Evolutionary conservation across 2,113 vertebrate species (phyloP).

Genomic region (Kobus ellipsiprymnus): DNA sequence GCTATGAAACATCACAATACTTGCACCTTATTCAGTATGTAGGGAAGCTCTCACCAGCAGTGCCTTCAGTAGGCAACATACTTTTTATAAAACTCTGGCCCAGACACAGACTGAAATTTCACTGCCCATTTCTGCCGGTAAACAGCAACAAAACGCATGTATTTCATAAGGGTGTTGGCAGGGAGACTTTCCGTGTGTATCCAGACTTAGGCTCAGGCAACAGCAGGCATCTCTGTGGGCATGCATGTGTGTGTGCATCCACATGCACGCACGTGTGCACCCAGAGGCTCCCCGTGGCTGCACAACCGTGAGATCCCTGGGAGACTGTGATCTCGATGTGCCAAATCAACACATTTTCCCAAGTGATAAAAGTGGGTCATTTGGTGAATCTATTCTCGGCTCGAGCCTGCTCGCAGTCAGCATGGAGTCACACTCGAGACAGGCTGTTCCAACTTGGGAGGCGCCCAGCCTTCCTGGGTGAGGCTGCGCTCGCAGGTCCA

Average conservation of each 20-base stretch:
- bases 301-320: not conserved
- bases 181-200: not conserved
- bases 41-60: not conserved
- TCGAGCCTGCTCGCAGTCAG: not conserved
- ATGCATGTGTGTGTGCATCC: no score
- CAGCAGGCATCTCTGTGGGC: not conserved
- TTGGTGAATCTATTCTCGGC: not conserved
- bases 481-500: not conserved
- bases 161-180: not conserved
- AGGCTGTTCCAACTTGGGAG: not conserved
- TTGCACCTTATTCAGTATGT: not conserved
- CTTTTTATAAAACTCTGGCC: not conserved
- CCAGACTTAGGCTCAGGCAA: not conserved
- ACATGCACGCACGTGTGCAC: fast-evolving
- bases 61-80: not conserved
- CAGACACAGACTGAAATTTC: not conserved
- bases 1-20: not conserved
- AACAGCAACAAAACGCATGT: not conserved
- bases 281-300: not conserved
- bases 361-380: not conserved
- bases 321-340: not conserved
- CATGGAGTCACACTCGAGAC: not conserved
- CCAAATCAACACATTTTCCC: not conserved
- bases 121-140: not conserved
- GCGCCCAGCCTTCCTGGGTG: not conserved